Base-by-base conservation (phyloP, 1,140 invertebrate species). In the Camponotus pennsylvanicus region DNA sequence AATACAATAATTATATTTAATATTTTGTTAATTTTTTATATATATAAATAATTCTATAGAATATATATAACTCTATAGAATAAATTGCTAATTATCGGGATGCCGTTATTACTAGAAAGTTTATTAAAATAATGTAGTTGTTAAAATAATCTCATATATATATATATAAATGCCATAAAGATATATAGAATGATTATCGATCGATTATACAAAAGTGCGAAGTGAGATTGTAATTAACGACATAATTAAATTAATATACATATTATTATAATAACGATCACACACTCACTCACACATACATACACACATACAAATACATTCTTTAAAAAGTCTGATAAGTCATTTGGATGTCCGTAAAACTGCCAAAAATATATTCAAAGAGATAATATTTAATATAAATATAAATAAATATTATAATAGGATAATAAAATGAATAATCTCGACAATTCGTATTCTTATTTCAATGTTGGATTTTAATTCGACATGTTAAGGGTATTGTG, bases 71-170 rank as follows among this genome's bases (percentile, higher is more conserved):
- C n/a, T 79, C 77, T 79, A 79, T 79, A 67, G 59, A 45, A 34
- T n/a, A 69, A 69, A 80, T 80, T 55, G 49, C 45, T 67, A 34
- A 80, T 80, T 80, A 80, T 69, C 34, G 64, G 63, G 21, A 55
- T 55, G 34, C 45, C 64, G 64, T 61, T 52, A 79, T 79, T 80
- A 69, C 59, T 40, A 80, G 57, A 80, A 80, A 80, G 77, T 80
- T 45, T 80, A 80, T 80, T 80, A 69, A 69, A 69, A 69, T 80
- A 57, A 78, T 8, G 64, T 69, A 80, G 77, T 80, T 80, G 64
- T 80, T 80, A 80, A 80, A 55, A 69, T 61, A 61, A 77, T 64
- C 61, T 59, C 27, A 27, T 27, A 27, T 27, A 76, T 73, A 75
- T 63, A 75, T 61, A 71, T 52, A 79, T 67, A 49, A 21, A 71